Evolutionary conservation across 2,797 vertebrate genomes (phyloP).

Genomic region (Aldrovandia affinis): DNA sequence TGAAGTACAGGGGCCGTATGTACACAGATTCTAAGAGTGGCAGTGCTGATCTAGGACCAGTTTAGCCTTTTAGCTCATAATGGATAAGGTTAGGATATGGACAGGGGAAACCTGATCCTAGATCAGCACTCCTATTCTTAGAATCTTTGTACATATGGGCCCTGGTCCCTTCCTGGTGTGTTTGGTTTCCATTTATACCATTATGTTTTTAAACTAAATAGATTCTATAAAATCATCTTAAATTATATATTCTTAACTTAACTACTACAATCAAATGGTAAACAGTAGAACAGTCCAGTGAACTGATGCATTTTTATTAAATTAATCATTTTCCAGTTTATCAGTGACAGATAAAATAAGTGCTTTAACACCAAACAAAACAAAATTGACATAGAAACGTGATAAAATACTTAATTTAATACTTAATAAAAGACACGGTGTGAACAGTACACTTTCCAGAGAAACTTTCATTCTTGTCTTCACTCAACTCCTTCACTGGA

Average conservation of each 20-base stretch:
- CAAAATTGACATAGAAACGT: not conserved
- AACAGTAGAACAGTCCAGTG: not conserved
- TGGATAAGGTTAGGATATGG: too few relatives aligned
- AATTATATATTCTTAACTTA: not conserved
- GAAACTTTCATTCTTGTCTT: not conserved
- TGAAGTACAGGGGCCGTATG: too few relatives aligned
- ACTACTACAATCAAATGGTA: not conserved
- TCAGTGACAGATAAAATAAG: not conserved
- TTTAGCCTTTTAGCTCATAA: too few relatives aligned
- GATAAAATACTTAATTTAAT: not conserved
- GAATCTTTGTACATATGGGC: too few relatives aligned
- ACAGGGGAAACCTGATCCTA: too few relatives aligned
- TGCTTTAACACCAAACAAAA: not conserved
- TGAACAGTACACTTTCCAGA: not conserved
- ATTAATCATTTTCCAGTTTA: slow-evolving; percentile 8
- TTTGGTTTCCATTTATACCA: not conserved
- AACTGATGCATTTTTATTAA: slow-evolving; percentile 16
- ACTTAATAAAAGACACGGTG: not conserved
- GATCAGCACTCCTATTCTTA: too few relatives aligned
- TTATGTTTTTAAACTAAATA: too few relatives aligned
- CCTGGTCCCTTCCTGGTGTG: not conserved
- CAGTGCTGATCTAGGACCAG: too few relatives aligned
- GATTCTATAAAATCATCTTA: not conserved
- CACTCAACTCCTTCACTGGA: not conserved
- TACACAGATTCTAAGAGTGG: too few relatives aligned